A percentile compares a stretch with the other conserved stretches of the same genome.
Conservation (phyloP, 2,113 vertebrate genomes). For the Chamaea fasciata region DNA sequence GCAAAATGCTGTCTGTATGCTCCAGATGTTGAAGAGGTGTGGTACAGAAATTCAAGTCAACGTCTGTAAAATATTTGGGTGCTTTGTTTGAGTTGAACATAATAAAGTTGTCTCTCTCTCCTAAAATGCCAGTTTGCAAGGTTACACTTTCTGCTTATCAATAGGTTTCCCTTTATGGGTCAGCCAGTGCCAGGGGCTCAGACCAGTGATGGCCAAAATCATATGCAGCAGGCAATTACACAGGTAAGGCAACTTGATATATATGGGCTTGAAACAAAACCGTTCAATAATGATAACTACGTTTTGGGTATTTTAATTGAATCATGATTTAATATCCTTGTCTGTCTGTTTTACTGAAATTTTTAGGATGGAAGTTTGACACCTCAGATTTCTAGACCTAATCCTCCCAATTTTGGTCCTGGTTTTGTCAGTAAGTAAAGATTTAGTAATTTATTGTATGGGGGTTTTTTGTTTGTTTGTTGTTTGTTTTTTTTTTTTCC, state of each 20-base stretch:
- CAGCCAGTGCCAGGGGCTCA: slow-evolving; percentile 72
- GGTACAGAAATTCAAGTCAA: neutral
- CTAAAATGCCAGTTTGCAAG: neutral
- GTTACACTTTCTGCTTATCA: neutral
- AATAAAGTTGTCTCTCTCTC: neutral
- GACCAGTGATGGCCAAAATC: slow-evolving; percentile 65
- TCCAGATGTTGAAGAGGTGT: neutral
- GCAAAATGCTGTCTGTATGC: neutral
- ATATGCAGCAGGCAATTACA: slow-evolving; percentile 69
- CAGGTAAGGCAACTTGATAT: slow-evolving; percentile 72
- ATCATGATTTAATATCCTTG: slow-evolving; percentile 45
- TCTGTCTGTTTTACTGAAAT: slow-evolving; percentile 59
- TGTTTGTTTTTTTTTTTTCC: slow-evolving; percentile 14
- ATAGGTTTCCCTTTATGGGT: slow-evolving; percentile 83
- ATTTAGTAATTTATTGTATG: neutral
- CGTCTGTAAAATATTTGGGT: neutral
- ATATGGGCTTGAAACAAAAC: neutral
- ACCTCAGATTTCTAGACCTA: slow-evolving; percentile 86
- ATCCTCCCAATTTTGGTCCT: slow-evolving; percentile 87
- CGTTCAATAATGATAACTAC: neutral
- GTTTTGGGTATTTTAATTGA: neutral
- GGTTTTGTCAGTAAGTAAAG: slow-evolving; percentile 92
- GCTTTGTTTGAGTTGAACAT: neutral
- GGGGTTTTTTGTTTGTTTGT: too few relatives aligned
- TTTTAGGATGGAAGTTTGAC: slow-evolving; percentile 87